A percentile compares a stretch with the other conserved stretches of the same genome.
These are phyloP conservation scores for Parnassius smintheus DNA, from an alignment of 2,888 invertebrate genomes.

Conservation along the genomic window DNA sequence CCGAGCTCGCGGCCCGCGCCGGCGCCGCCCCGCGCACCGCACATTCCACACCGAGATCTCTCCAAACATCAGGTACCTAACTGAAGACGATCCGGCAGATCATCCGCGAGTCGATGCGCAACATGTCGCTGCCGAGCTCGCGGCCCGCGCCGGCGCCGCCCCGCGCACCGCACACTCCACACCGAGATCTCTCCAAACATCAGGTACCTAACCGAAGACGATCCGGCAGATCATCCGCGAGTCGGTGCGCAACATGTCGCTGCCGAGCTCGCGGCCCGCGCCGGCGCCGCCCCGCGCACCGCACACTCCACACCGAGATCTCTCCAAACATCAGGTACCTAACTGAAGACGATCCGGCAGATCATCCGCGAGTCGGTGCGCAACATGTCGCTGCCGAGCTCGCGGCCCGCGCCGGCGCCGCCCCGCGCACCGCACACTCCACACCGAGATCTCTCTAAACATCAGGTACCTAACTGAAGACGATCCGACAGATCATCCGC, in stretches of 20 bases:
- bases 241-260: conserved; percentile 97
- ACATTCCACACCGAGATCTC: conserved; percentile 72
- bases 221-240: conserved; percentile 98
- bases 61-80: too few species aligned
- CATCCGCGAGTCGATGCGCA: conserved; percentile 97
- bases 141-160: conserved; percentile 82
- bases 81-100: conserved; percentile 98
- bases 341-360: conserved; percentile 97
- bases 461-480: conserved; percentile 74
- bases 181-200: conserved; percentile 76
- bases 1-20: conserved; percentile 87
- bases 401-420: conserved; percentile 82
- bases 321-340: too few species aligned
- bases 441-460: conserved; percentile 76
- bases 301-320: conserved; percentile 72
- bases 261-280: conserved; percentile 88
- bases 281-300: conserved; percentile 74
- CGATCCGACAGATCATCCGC: too few species aligned
- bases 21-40: conserved; percentile 69
- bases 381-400: conserved; percentile 96
- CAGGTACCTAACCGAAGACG: too few species aligned
- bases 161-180: conserved; percentile 73
- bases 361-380: conserved; percentile 98
- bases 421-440: conserved; percentile 76
- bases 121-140: conserved; percentile 95